Evolutionary conservation across 2,888 invertebrate species (phyloP).

Genomic region (Cephus spinipes): DNA sequence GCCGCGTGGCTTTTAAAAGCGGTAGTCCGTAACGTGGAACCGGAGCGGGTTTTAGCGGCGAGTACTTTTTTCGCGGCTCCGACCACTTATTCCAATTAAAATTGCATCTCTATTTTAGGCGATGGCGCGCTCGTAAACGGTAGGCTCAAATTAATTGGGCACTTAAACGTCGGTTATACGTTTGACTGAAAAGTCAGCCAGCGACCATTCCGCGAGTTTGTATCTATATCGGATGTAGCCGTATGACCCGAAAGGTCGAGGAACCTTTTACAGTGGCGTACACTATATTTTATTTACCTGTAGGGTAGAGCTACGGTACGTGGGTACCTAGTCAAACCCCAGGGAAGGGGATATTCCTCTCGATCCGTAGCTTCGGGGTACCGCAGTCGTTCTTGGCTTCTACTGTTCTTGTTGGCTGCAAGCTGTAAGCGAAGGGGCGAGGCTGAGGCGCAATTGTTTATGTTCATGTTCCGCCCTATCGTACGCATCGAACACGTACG

Average conservation of each 20-base stretch:
- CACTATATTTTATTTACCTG: not conserved
- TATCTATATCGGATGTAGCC: not conserved
- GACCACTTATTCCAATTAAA: conserved; percentile 51
- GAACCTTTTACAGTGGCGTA: not conserved
- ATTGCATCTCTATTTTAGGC: conserved; percentile 48
- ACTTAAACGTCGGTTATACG: not conserved
- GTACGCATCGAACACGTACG: conserved; percentile 57
- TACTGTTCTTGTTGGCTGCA: not conserved
- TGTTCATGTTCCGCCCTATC: conserved; percentile 64
- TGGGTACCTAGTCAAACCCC: not conserved
- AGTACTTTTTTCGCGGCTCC: conserved; percentile 27
- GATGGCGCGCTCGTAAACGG: conserved; percentile 8
- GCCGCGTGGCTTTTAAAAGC: conserved; percentile 15
- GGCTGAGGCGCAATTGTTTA: conserved; percentile 64
- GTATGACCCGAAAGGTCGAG: not conserved
- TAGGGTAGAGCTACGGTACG: too few relatives aligned
- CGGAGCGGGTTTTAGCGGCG: conserved; percentile 10
- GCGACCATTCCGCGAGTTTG: not conserved
- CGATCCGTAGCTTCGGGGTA: not conserved
- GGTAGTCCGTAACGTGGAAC: conserved; percentile 30
- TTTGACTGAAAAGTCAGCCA: not conserved
- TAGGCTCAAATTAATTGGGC: conserved; percentile 9
- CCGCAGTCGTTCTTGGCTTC: not conserved
- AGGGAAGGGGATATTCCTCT: not conserved
- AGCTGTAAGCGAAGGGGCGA: conserved; percentile 52